phyloP scores from a whole-genome alignment of 2,888 invertebrate species.

The Clostera curtula region DNA sequence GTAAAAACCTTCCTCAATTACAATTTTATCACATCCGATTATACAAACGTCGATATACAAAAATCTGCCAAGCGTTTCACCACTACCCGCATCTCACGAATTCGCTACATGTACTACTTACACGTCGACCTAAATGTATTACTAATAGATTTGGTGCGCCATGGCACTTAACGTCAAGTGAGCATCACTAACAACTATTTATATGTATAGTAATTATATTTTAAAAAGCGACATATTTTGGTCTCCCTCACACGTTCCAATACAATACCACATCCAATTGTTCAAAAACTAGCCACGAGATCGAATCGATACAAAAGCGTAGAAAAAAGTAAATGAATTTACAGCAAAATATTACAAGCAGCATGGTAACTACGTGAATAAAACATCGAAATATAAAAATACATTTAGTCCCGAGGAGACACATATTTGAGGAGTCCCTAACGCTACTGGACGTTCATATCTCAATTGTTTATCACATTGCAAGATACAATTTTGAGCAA shows the following conservation, averaged over 20 bases:
- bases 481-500: slow-evolving; percentile 53
- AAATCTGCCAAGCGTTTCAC: slow-evolving; percentile 18
- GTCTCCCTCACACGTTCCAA: slow-evolving; percentile 16
- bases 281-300: slow-evolving; percentile 9
- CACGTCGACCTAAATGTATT: slow-evolving; percentile 25
- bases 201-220: slow-evolving; percentile 18
- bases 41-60: slow-evolving; percentile 10
- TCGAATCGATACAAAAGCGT: slow-evolving; percentile 8
- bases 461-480: slow-evolving; percentile 37
- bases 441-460: slow-evolving; percentile 33
- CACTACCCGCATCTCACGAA: slow-evolving; percentile 26
- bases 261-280: slow-evolving; percentile 10
- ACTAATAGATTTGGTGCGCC: slow-evolving; percentile 45
- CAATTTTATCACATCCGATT: slow-evolving; percentile 2
- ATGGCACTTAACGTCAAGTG: slow-evolving; percentile 43
- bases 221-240: slow-evolving; percentile 19
- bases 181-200: slow-evolving; percentile 35
- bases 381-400: slow-evolving; percentile 25
- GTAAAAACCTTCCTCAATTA: no score
- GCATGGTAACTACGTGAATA: slow-evolving; percentile 34
- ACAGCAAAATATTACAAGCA: slow-evolving; percentile 23
- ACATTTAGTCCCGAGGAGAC: slow-evolving; percentile 17
- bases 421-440: slow-evolving; percentile 12
- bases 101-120: slow-evolving; percentile 27
- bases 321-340: slow-evolving; percentile 20